These are phyloP conservation scores for Drosophila sturtevanti DNA, from an alignment of 1,140 invertebrate species.

Conservation along the genomic window DNA sequence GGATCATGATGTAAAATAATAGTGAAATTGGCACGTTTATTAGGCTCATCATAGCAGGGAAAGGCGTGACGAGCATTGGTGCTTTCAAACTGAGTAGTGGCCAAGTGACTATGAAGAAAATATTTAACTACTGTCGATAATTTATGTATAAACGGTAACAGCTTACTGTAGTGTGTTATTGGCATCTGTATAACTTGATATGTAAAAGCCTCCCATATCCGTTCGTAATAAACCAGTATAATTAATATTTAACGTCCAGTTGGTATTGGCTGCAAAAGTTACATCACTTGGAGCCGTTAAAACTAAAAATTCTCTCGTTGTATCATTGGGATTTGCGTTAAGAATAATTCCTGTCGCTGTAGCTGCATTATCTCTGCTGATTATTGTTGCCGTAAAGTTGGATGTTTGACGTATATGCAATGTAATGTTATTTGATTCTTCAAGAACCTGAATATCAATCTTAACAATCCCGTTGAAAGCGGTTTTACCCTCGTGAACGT, in stretches of 20 bases:
- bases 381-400: conserved; percentile 45
- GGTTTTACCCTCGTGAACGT: conserved; percentile 83
- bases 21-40: conserved; percentile 90
- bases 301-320: conserved; percentile 60
- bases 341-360: conserved; percentile 13
- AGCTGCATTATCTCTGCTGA: conserved; percentile 27
- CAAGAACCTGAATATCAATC: conserved; percentile 83
- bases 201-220: conserved; percentile 90
- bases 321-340: not conserved
- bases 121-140: conserved; percentile 26
- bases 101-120: conserved; percentile 85
- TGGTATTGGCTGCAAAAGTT: conserved; percentile 78
- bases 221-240: conserved; percentile 84
- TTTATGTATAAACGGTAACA: conserved; percentile 64
- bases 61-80: conserved; percentile 91
- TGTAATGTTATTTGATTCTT: conserved; percentile 80
- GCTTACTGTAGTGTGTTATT: conserved; percentile 84
- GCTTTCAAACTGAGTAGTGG: conserved; percentile 91
- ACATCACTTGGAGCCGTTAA: conserved; percentile 52
- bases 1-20: conserved; percentile 86
- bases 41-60: conserved; percentile 95
- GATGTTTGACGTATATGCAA: conserved; percentile 83
- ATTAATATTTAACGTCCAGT: conserved; percentile 83
- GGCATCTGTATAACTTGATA: conserved; percentile 87
- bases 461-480: conserved; percentile 85